Base-by-base conservation (phyloP, 2,113 vertebrate genomes). In the Electrona antarctica region DNA sequence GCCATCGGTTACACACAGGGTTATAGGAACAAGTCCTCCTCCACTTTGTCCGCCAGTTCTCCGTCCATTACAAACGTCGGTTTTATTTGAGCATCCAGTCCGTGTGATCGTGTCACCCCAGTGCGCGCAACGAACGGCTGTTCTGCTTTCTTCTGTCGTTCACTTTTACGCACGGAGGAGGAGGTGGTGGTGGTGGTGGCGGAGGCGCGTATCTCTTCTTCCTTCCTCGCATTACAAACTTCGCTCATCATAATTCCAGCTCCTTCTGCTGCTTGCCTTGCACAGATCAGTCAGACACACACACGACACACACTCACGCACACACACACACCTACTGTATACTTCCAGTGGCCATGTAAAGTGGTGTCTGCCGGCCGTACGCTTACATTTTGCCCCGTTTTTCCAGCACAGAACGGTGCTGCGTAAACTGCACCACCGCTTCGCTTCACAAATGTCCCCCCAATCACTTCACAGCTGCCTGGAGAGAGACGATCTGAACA, bases 381-480 rank as follows among this genome's bases (percentile, higher is more conserved):
- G 46, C 70, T 89, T 15, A 88, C 91, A 92, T 91, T 82, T 87
- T 90, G 84, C n/a, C 55, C 57, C 54, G 7, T 41, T 52, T 63
- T 55, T 54, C 80, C 45, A 7, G 65, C 1, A 67, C 33, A 41
- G 33, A 6, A 41, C 33, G 65, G 54, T 70, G 41, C 58, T 72
- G 77, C 62, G 66, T 59, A 57, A 68, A 9, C 33, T 41, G 33
- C 33, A 41, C 29, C 29, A 4, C 21, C 33, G 33, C 33, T 41
- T 6, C 33, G 33, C 33, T 41, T 41, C 33, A 21, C 78, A 57
- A 50, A 76, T 65, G 29, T 83, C 69, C 74, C 51, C 21, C 21
- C 21, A 21, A 2, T 21, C 21, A 7, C 75, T 67, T 7, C 67
- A 71, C 82, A 83, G 87, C 84, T 83, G 84, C 81, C 21, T 77